phyloP scores from a whole-genome alignment of 2,888 invertebrate species.

The Crocallis elinguaria region DNA sequence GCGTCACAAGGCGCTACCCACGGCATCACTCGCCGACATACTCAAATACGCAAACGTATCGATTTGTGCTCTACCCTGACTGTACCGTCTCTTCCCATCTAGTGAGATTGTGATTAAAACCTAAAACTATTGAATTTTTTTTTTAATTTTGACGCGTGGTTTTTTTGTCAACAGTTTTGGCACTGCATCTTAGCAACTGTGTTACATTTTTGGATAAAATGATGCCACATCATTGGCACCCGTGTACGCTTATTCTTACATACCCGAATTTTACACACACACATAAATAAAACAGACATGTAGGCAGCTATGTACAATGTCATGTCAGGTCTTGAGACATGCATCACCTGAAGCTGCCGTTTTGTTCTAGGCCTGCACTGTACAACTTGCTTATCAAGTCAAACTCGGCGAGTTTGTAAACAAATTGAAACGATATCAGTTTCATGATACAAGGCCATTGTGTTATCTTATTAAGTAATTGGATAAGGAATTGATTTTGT shows the following conservation, averaged over 20 bases:
- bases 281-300: constrained; percentile 37
- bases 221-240: no score
- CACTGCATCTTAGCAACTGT: no score
- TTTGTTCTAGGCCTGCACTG: constrained; percentile 51
- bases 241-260: not conserved
- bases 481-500: constrained; percentile 7
- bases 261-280: not conserved
- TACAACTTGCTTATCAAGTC: constrained; percentile 23
- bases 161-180: no score
- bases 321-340: constrained; percentile 49
- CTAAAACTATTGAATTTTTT: no score
- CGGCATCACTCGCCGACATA: no score
- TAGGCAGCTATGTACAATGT: constrained; percentile 62
- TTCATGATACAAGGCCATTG: constrained; percentile 26
- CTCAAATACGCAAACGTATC: no score
- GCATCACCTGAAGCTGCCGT: constrained; percentile 60
- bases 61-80: no score
- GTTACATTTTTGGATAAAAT: no score
- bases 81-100: no score
- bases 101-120: no score
- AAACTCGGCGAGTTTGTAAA: constrained; percentile 25
- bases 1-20: no score
- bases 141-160: no score
- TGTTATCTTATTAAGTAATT: constrained; percentile 12
- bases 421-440: constrained; percentile 23